Base-by-base conservation (phyloP, 1,140 invertebrate species). In the Lucilia cuprina region DNA sequence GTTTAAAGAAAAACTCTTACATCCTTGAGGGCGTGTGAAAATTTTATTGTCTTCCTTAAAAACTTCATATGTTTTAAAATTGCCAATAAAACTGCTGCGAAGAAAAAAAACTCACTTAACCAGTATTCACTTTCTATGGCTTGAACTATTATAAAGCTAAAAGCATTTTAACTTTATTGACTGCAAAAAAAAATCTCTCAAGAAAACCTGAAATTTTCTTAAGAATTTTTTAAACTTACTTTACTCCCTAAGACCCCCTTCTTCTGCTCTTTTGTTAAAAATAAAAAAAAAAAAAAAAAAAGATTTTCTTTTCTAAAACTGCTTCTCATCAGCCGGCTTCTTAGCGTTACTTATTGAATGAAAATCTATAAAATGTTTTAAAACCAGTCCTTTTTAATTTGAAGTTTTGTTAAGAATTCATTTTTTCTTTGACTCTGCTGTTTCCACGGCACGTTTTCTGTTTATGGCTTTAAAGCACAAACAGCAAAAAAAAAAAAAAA, bases 71-170 rank as follows among this genome's bases (percentile, higher is more conserved):
- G 65, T 21, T 21, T 17, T 7, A 80, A 49, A 30, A 80, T 34
- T 8, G 8, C 17, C 7, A 80, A 25, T 50, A 80, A 80, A 80
- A 80, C 77, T 49, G n/a, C n/a, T n/a, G n/a, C n/a, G n/a, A n/a
- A n/a, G n/a, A n/a, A n/a, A 25, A 80, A 80, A 80, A 80, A 80
- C 77, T 49, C 77, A 80, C 41, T 41, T 41, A 80, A 80, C 77
- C 77, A 80, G 77, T 80, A 80, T 80, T 80, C 77, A 80, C 77
- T 80, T 80, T 80, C 77, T 80, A 80, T 80, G 49, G n/a, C n/a
- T 12, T 41, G 25, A 30, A 7, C 41, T 41, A 41, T 41, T 41
- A n/a, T 78, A 17, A 17, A 60, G 55, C 14, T n/a, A 60, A 60
- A 80, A 80, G 41, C 77, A 49, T 78, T 78, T 49, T 80, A 80